Evolutionary conservation across 2,113 vertebrate species (phyloP).

Genomic region (Atrichornis clamosus): DNA sequence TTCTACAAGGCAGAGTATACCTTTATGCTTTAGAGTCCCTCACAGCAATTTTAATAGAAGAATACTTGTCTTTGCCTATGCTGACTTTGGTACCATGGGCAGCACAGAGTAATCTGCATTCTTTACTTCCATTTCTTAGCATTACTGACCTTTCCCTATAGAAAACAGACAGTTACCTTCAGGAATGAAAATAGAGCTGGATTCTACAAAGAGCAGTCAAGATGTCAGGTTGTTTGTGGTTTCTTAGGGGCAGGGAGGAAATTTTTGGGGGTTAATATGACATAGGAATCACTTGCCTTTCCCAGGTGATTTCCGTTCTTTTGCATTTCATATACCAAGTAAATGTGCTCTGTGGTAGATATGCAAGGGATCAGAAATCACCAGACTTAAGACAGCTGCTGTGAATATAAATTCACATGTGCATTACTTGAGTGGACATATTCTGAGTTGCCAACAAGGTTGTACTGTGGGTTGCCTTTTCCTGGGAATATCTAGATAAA

Average conservation of each 20-base stretch:
- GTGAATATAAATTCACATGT: background rate
- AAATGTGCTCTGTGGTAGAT: background rate
- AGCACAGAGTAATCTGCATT: background rate
- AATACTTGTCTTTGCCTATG: background rate
- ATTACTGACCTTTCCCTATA: background rate
- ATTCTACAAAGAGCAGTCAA: background rate
- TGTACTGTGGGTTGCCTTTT: background rate
- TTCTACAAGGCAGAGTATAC: background rate
- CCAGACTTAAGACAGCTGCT: background rate
- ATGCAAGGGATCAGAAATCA: background rate
- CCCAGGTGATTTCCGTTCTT: conserved; percentile 19
- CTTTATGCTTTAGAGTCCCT: background rate
- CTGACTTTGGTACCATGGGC: background rate
- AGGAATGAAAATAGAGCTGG: background rate
- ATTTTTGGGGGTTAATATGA: background rate
- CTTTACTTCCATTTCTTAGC: background rate
- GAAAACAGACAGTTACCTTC: background rate
- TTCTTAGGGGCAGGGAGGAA: background rate
- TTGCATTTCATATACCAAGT: background rate
- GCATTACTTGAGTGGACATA: background rate
- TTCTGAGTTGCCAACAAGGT: background rate
- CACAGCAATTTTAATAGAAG: background rate
- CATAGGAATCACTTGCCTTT: background rate
- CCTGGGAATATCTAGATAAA: background rate
- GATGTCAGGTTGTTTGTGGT: background rate